Evolutionary conservation across 2,888 invertebrate species (phyloP), one percentile per base, ranked within the genome.

Genomic region (Drosophila demipolita): DNA sequence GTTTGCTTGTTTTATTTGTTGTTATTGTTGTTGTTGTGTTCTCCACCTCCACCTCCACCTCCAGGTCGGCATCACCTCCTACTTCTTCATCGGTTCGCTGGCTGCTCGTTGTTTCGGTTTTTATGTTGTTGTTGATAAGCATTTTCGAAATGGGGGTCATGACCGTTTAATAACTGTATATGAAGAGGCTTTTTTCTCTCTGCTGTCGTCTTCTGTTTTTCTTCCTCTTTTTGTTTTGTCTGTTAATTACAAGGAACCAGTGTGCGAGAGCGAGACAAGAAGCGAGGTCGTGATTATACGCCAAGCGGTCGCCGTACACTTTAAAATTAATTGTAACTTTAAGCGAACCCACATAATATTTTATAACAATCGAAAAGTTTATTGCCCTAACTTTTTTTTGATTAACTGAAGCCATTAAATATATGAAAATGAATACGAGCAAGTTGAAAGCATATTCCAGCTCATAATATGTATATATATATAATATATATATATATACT

Each of bases 161-260:
- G 90, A 89, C 88, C 90, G 88, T 89, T 90, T 90, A 90, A 90
- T 87, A 88, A 89, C 87, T 83, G 83, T 88, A 80, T 87, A 78
- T 82, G 67, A 74, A 80, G 73, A 78, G 64, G 64, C 73, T 71
- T 72, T 70, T 66, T 73, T 65, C 73, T 64, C 59, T 55, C n/a
- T 33, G n/a, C 20, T 66, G 42, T 58, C 38, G 57, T 58, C 60
- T 35, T 48, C 33, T 67, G 48, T 64, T 61, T 26, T 26, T 66
- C 42, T 54, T 66, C 52, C 12, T 4, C 36, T 76, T 55, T 74
- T 78, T 81, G 55, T 62, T 61, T 76, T 81, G 57, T 57, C 65
- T 70, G 67, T 85, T 90, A 79, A 82, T 84, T 82, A 73, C 17
- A 38, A 55, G 35, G 48, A 48, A 33, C 33, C 29, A 68, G 48